A percentile compares a stretch with the other conserved stretches of the same genome.
phyloP scores from a whole-genome alignment of 2,113 vertebrate species.

The Rhabdornis inornatus region DNA sequence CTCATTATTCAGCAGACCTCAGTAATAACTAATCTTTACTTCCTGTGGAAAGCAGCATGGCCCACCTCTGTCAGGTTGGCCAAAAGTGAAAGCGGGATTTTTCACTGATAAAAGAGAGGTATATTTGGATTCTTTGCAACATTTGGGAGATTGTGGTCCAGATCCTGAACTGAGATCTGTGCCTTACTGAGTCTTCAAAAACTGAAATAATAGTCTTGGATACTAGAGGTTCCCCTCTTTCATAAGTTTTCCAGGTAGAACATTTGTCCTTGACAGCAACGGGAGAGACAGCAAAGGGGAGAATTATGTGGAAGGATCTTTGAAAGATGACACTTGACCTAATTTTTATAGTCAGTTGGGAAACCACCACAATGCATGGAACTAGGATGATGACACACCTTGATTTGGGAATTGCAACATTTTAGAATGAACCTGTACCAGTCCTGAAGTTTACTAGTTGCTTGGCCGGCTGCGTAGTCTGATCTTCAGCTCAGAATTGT shows the following conservation, averaged over 20 bases:
- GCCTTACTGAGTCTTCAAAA: background rate
- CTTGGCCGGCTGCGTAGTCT: background rate
- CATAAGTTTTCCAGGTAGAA: accelerated
- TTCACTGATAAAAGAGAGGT: accelerated
- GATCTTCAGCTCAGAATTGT: background rate
- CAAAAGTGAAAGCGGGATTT: background rate
- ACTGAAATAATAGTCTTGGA: background rate
- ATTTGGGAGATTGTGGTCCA: background rate
- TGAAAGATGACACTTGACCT: background rate
- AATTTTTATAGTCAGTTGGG: background rate
- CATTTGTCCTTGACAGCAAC: background rate
- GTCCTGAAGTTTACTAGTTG: background rate
- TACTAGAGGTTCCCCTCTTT: background rate
- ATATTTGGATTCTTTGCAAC: background rate
- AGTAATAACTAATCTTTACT: background rate
- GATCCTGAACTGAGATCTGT: background rate
- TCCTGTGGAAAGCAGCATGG: background rate
- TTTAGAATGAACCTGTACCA: background rate
- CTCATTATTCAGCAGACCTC: background rate
- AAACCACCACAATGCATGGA: background rate
- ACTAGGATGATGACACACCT: background rate
- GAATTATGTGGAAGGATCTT: background rate
- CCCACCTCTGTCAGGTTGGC: background rate
- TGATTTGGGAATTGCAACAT: background rate
- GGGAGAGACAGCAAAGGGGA: background rate